Conservation (phyloP, 2,888 invertebrate genomes). For the Orthosia cruda region DNA sequence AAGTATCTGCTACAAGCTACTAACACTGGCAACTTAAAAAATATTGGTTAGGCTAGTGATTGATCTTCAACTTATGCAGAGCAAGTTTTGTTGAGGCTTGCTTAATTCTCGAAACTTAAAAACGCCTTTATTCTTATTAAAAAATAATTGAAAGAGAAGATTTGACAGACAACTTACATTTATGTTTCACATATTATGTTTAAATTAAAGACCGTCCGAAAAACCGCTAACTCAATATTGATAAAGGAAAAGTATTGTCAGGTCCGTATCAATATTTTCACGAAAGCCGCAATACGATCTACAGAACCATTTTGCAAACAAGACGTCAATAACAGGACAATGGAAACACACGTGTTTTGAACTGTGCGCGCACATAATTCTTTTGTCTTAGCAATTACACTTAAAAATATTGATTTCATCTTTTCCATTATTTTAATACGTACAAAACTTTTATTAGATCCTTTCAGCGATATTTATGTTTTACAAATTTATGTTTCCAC, state of each 20-base stretch:
- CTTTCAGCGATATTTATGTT: conserved; percentile 60
- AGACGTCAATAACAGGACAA: conserved; percentile 65
- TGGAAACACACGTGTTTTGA: conserved; percentile 80
- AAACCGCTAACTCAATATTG: neutral
- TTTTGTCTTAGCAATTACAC: conserved; percentile 90
- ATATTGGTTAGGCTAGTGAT: no score
- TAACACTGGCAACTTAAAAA: no score
- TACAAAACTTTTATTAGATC: conserved; percentile 68
- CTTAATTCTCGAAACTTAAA: no score
- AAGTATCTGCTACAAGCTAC: no score
- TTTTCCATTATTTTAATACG: conserved; percentile 80
- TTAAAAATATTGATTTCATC: conserved; percentile 90
- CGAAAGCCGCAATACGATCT: neutral
- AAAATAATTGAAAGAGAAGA: no score
- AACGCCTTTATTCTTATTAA: no score
- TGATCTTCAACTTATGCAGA: no score
- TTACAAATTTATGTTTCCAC: conserved; percentile 61
- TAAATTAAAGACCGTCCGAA: neutral
- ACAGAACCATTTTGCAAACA: conserved; percentile 37
- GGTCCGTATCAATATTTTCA: neutral
- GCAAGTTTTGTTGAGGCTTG: no score
- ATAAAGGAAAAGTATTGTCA: neutral
- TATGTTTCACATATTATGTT: no score
- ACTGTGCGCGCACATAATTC: conserved; percentile 86
- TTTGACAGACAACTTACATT: no score